Percentiles rank a stretch among this genome's conserved stretches.
Evolutionary conservation across 2,113 vertebrate genomes (phyloP).

Genomic region (Amia ocellicauda): DNA sequence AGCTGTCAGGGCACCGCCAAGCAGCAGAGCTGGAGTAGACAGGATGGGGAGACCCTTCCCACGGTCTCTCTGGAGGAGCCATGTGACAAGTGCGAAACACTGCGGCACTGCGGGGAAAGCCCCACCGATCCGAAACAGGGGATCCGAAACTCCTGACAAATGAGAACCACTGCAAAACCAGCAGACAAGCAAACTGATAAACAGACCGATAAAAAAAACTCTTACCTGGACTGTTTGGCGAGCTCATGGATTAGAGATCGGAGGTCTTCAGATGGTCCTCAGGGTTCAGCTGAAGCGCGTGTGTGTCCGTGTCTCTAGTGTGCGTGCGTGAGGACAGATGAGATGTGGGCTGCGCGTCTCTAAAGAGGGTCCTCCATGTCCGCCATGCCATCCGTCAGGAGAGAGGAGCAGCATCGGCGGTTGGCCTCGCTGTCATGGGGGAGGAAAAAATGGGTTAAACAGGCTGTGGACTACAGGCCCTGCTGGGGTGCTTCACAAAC

Average conservation of each 20-base stretch:
- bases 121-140: too few relatives aligned
- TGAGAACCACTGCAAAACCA: too few relatives aligned
- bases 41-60: too few relatives aligned
- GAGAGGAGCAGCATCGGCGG: neutral
- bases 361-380: conserved; percentile 44
- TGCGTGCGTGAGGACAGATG: neutral
- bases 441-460: neutral
- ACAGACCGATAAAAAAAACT: too few relatives aligned
- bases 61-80: too few relatives aligned
- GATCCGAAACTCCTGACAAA: too few relatives aligned
- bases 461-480: too few relatives aligned
- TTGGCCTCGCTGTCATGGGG: neutral
- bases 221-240: conserved; percentile 41
- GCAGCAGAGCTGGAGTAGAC: too few relatives aligned
- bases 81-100: too few relatives aligned
- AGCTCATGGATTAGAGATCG: conserved; percentile 31
- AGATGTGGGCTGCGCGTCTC: conserved; percentile 7
- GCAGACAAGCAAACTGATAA: too few relatives aligned
- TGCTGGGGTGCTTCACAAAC: too few relatives aligned
- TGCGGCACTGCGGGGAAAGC: too few relatives aligned
- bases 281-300: neutral
- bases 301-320: conserved; percentile 4
- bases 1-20: neutral
- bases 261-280: neutral
- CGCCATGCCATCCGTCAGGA: conserved; percentile 28